Evolutionary conservation across 2,797 vertebrate species (phyloP).

Genomic region (Tadarida brasiliensis): DNA sequence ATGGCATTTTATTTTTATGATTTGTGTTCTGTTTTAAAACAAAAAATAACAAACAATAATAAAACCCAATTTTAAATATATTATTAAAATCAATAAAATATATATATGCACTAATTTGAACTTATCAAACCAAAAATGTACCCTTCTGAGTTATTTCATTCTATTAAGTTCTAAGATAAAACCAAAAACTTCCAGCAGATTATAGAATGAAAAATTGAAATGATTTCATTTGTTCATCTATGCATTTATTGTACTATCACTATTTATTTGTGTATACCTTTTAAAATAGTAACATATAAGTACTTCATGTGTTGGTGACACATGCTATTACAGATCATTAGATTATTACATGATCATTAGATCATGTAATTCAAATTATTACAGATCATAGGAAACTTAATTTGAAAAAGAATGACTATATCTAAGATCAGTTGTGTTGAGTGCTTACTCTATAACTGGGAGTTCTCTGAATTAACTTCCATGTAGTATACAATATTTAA

Average conservation of each 20-base stretch:
- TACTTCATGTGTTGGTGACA: not conserved
- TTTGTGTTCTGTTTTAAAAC: not conserved
- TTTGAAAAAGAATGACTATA: not conserved
- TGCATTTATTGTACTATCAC: not conserved
- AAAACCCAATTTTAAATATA: not conserved
- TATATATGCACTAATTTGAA: not conserved
- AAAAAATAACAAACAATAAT: not conserved
- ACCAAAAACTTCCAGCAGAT: not conserved
- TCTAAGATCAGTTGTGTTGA: not conserved
- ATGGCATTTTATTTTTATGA: not conserved
- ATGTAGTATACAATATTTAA: not conserved
- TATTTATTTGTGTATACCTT: not conserved
- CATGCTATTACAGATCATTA: not conserved
- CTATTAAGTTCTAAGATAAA: not conserved
- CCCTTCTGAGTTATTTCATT: not conserved
- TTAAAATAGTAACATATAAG: not conserved
- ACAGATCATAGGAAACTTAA: not conserved
- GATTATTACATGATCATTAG: too few species aligned
- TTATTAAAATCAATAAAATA: not conserved
- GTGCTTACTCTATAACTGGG: not conserved
- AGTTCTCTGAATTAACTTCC: not conserved
- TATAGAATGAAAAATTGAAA: not conserved
- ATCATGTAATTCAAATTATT: not conserved
- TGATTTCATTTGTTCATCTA: not conserved
- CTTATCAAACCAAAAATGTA: not conserved